Percentiles rank a stretch among this genome's conserved stretches.
Conservation (phyloP, 1,140 invertebrate genomes). For the Orius insidiosus region DNA sequence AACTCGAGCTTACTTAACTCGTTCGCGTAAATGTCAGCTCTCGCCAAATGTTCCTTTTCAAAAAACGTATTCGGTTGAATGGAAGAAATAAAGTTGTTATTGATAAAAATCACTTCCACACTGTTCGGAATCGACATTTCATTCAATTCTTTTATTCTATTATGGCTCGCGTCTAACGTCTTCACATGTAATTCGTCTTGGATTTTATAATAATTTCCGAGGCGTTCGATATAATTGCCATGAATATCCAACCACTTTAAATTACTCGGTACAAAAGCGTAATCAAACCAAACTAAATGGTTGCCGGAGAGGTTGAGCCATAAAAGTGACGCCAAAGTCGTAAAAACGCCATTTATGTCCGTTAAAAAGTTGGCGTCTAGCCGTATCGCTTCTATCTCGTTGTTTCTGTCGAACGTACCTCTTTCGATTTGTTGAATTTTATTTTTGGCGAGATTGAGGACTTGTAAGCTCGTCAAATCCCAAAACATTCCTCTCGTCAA, state of each 20-base stretch:
- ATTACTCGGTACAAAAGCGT: slow-evolving; percentile 69
- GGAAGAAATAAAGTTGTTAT: slow-evolving; percentile 67
- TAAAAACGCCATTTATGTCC: slow-evolving; percentile 72
- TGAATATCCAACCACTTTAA: slow-evolving; percentile 81
- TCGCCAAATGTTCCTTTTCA: slow-evolving; percentile 62
- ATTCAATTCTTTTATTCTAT: slow-evolving; percentile 60
- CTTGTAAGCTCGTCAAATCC: slow-evolving; percentile 63
- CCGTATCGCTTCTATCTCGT: slow-evolving; percentile 61
- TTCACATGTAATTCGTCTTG: slow-evolving; percentile 54
- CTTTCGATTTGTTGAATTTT: slow-evolving; percentile 66
- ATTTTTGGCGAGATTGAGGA: slow-evolving; percentile 72
- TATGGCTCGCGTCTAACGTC: slow-evolving; percentile 73
- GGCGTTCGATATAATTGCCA: slow-evolving; percentile 66
- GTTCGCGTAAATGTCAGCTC: slow-evolving; percentile 79
- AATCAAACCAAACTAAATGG: slow-evolving; percentile 79
- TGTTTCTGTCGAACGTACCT: slow-evolving; percentile 63
- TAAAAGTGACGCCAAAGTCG: slow-evolving; percentile 55
- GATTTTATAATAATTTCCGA: slow-evolving; percentile 72
- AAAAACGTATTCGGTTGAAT: slow-evolving; percentile 71
- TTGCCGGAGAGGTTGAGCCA: slow-evolving; percentile 83
- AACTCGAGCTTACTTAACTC: slow-evolving; percentile 63
- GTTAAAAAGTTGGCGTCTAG: slow-evolving; percentile 72
- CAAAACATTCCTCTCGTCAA: slow-evolving; percentile 68
- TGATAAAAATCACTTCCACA: slow-evolving; percentile 72
- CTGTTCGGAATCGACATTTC: slow-evolving; percentile 72